These are phyloP conservation scores for Myxocyprinus asiaticus DNA, from an alignment of 2,113 vertebrate genomes.

Conservation along the genomic window DNA sequence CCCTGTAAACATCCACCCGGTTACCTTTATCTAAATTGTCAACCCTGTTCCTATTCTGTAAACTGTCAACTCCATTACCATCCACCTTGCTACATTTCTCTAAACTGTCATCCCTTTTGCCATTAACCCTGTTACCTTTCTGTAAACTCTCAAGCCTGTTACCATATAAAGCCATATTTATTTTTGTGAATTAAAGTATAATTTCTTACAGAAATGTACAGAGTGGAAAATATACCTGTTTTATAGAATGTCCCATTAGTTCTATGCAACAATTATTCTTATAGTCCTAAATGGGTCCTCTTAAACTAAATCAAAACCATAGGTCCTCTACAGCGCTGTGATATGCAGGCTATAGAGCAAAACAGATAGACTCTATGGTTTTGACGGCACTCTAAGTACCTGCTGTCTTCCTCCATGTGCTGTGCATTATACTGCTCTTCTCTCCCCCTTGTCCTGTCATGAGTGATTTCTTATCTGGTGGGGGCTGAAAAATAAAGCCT, in stretches of 20 bases:
- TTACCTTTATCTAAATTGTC: too few relatives aligned
- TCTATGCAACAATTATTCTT: conserved; percentile 40
- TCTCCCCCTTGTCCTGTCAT: conserved; percentile 70
- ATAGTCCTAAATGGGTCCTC: conserved; percentile 60
- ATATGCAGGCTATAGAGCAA: conserved; percentile 59
- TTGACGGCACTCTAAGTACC: conserved; percentile 64
- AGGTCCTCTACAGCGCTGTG: conserved; percentile 57
- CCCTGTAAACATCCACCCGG: too few relatives aligned
- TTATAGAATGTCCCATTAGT: neutral
- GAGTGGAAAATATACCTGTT: too few relatives aligned
- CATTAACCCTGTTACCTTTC: too few relatives aligned
- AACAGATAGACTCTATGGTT: conserved; percentile 64
- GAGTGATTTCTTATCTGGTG: conserved; percentile 68
- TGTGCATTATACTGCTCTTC: conserved; percentile 45
- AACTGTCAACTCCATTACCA: too few relatives aligned
- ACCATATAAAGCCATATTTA: too few relatives aligned
- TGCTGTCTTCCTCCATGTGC: conserved; percentile 56
- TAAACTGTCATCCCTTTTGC: too few relatives aligned
- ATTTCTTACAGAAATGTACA: too few relatives aligned
- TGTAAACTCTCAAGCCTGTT: too few relatives aligned
- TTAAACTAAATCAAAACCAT: conserved; percentile 65
- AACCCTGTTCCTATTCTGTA: too few relatives aligned
- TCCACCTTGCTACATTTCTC: too few relatives aligned
- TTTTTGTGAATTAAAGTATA: too few relatives aligned
- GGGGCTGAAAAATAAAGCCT: conserved; percentile 76